A percentile compares a stretch with the other conserved stretches of the same genome.
Conservation (phyloP, 2,888 invertebrate genomes). For the Drosophila picticornis region DNA sequence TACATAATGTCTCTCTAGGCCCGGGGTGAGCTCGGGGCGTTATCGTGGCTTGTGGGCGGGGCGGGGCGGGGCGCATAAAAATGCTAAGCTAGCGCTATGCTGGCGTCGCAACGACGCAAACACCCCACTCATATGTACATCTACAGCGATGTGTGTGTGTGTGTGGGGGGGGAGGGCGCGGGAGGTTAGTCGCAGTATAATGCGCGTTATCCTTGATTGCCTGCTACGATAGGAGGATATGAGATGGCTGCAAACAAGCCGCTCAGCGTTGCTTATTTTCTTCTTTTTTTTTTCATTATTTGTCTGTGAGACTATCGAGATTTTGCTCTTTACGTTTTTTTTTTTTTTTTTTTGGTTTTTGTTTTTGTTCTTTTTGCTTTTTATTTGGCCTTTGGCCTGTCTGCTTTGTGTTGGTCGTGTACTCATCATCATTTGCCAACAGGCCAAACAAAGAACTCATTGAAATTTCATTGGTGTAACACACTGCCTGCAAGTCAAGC, state of each 20-base stretch:
- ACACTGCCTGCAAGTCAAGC: slow-evolving; percentile 26
- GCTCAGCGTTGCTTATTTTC: slow-evolving; percentile 40
- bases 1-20: slow-evolving; percentile 77
- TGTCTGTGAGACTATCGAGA: slow-evolving; percentile 49
- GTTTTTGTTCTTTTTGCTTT: slow-evolving; percentile 32
- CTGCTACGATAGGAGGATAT: slow-evolving; percentile 69
- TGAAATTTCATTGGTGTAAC: slow-evolving; percentile 47
- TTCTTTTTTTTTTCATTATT: slow-evolving; percentile 26
- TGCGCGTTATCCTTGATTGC: slow-evolving; percentile 78
- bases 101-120: slow-evolving; percentile 66
- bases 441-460: slow-evolving; percentile 44
- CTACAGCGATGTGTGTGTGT: not conserved
- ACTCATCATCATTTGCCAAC: slow-evolving; percentile 60
- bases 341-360: not conserved
- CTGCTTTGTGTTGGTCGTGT: slow-evolving; percentile 44
- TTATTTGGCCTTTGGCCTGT: slow-evolving; percentile 48
- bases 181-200: slow-evolving; percentile 52
- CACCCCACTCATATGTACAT: slow-evolving; percentile 36
- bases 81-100: slow-evolving; percentile 75
- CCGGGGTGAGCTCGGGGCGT: slow-evolving; percentile 25
- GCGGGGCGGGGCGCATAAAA: slow-evolving; percentile 61
- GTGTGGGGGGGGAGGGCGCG: not conserved
- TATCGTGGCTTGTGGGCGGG: slow-evolving; percentile 19
- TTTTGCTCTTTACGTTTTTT: slow-evolving; percentile 45
- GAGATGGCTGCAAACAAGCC: slow-evolving; percentile 64